These are phyloP conservation scores for Etheostoma nigrum DNA, from an alignment of 2,797 vertebrate species.

Conservation along the genomic window DNA sequence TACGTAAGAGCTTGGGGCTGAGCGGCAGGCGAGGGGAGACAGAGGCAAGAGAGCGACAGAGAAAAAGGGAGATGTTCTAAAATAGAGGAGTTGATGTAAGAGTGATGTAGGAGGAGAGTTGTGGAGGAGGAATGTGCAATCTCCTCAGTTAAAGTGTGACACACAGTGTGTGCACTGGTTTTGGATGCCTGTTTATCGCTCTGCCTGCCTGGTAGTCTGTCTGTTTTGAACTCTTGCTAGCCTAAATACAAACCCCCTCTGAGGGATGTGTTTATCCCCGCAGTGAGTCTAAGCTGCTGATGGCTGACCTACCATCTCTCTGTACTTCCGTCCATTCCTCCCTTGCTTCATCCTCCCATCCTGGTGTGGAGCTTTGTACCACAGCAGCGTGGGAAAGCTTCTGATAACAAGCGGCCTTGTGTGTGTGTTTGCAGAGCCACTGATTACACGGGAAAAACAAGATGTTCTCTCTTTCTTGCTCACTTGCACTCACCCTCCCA, in stretches of 20 bases:
- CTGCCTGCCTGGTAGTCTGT: constrained; percentile 57
- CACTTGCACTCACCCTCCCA: constrained; percentile 50
- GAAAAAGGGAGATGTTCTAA: constrained; percentile 64
- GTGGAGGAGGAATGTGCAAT: constrained; percentile 71
- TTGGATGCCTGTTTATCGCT: constrained; percentile 68
- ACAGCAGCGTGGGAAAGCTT: constrained; percentile 83
- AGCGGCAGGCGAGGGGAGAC: constrained; percentile 62
- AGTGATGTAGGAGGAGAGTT: constrained; percentile 73
- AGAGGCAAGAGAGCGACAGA: constrained; percentile 49
- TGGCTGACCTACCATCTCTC: constrained; percentile 80
- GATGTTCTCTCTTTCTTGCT: constrained; percentile 74
- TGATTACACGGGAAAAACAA: constrained; percentile 79
- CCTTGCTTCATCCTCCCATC: constrained; percentile 76
- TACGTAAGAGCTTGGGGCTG: constrained; percentile 79
- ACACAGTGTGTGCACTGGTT: constrained; percentile 34
- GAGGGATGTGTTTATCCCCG: constrained; percentile 79
- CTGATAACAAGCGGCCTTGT: constrained; percentile 83
- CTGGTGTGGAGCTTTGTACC: constrained; percentile 80
- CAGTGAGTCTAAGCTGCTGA: constrained; percentile 76
- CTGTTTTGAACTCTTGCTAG: constrained; percentile 73
- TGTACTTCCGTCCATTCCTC: constrained; percentile 75
- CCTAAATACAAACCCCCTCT: constrained; percentile 71
- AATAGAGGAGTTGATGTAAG: constrained; percentile 69
- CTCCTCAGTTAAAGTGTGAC: constrained; percentile 56
- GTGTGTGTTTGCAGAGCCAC: constrained; percentile 75